Evolutionary conservation across 2,113 vertebrate species (phyloP).

Genomic region (Gopherus evgoodei): DNA sequence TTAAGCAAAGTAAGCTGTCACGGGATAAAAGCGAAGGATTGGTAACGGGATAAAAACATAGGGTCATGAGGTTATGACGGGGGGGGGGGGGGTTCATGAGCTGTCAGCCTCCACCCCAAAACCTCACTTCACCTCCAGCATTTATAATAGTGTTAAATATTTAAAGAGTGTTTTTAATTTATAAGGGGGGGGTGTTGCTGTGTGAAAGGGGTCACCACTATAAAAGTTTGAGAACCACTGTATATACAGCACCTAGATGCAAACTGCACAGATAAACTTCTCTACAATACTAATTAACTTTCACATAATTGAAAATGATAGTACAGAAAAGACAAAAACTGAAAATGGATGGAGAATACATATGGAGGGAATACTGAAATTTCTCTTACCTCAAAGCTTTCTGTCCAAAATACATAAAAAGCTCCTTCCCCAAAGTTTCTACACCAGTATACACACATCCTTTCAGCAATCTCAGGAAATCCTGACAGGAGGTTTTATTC

Average conservation of each 20-base stretch:
- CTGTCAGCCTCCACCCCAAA: too few relatives aligned
- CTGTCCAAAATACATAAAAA: constrained; percentile 91
- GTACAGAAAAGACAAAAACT: neutral
- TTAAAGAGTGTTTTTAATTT: too few relatives aligned
- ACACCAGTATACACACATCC: constrained; percentile 84
- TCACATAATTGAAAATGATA: neutral
- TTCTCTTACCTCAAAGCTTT: constrained; percentile 87
- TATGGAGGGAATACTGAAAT: neutral
- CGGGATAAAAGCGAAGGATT: too few relatives aligned
- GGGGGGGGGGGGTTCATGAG: too few relatives aligned
- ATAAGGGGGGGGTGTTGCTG: too few relatives aligned
- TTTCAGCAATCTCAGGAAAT: constrained; percentile 61
- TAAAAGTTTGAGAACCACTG: too few relatives aligned
- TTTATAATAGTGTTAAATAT: too few relatives aligned
- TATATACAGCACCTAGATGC: neutral
- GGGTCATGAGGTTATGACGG: too few relatives aligned
- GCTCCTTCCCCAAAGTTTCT: constrained; percentile 93
- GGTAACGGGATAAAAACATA: too few relatives aligned
- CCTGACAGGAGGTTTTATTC: constrained; percentile 9
- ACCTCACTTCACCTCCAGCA: too few relatives aligned
- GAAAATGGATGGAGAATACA: neutral
- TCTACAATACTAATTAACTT: neutral
- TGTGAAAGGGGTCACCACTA: too few relatives aligned
- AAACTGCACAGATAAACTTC: neutral
- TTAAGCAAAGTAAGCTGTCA: too few relatives aligned